These are phyloP conservation scores for Girardia tigrina DNA, from an alignment of 2,888 invertebrate genomes.

Conservation along the genomic window DNA sequence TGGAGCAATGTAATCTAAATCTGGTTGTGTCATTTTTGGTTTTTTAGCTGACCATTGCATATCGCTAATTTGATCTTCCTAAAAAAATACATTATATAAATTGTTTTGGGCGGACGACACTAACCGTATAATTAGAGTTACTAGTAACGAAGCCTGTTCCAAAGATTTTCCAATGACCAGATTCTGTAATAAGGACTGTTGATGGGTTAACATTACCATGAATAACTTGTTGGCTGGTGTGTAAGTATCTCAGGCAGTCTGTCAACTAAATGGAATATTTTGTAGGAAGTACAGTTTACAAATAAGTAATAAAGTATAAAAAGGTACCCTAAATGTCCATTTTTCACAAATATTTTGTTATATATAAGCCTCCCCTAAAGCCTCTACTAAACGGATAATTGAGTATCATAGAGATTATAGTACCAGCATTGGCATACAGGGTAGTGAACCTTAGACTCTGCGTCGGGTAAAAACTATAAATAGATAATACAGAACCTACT, in stretches of 20 bases:
- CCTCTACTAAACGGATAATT: too few relatives aligned
- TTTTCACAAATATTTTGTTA: too few relatives aligned
- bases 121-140: background rate
- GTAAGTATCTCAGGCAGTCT: slow-evolving; percentile 79
- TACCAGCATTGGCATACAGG: too few relatives aligned
- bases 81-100: background rate
- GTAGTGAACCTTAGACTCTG: too few relatives aligned
- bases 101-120: too few relatives aligned
- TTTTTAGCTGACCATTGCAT: slow-evolving; percentile 18
- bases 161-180: slow-evolving; percentile 86
- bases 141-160: slow-evolving; percentile 81
- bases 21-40: slow-evolving; percentile 28
- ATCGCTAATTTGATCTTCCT: background rate
- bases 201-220: slow-evolving; percentile 88
- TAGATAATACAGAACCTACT: too few relatives aligned
- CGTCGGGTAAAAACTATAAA: too few relatives aligned
- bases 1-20: slow-evolving; percentile 18
- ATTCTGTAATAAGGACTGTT: slow-evolving; percentile 74
- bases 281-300: too few relatives aligned
- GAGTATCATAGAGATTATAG: too few relatives aligned
- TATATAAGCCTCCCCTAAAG: too few relatives aligned
- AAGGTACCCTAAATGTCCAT: too few relatives aligned
- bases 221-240: slow-evolving; percentile 70
- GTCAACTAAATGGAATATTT: slow-evolving; percentile 61
- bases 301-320: too few relatives aligned